These are phyloP conservation scores for Rutpela maculata DNA, from an alignment of 2,888 invertebrate genomes.

Conservation along the genomic window DNA sequence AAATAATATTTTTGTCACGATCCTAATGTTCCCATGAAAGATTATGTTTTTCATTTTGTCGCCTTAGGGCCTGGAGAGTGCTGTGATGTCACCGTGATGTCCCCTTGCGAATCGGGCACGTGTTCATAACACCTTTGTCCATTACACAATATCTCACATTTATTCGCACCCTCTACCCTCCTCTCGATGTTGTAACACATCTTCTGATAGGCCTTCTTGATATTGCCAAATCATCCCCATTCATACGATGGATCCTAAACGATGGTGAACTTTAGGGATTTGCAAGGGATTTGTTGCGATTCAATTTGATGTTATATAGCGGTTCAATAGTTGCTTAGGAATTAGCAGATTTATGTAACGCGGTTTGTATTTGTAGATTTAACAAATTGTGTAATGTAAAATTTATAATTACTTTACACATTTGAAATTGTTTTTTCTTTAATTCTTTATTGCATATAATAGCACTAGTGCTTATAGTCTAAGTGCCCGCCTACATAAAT, in stretches of 20 bases:
- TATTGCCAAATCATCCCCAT: neutral
- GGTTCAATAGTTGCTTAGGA: constrained; percentile 2
- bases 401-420: no score
- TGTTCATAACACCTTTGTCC: constrained; percentile 58
- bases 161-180: constrained; percentile 45
- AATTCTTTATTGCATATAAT: no score
- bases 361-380: neutral
- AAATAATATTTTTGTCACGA: constrained; percentile 32
- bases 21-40: constrained; percentile 54
- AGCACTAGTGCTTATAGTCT: no score
- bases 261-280: neutral
- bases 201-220: constrained; percentile 20
- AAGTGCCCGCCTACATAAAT: no score
- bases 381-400: no score
- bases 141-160: constrained; percentile 50
- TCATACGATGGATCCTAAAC: neutral
- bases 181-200: constrained; percentile 36
- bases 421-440: no score
- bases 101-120: constrained; percentile 57
- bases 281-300: constrained; percentile 17
- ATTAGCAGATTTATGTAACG: constrained; percentile 2
- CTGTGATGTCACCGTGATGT: constrained; percentile 20
- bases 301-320: constrained; percentile 17
- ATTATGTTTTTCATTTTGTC: constrained; percentile 55
- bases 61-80: constrained; percentile 42